These are phyloP conservation scores for Ochotona princeps DNA, from an alignment of 2,113 vertebrate genomes.

Conservation along the genomic window DNA sequence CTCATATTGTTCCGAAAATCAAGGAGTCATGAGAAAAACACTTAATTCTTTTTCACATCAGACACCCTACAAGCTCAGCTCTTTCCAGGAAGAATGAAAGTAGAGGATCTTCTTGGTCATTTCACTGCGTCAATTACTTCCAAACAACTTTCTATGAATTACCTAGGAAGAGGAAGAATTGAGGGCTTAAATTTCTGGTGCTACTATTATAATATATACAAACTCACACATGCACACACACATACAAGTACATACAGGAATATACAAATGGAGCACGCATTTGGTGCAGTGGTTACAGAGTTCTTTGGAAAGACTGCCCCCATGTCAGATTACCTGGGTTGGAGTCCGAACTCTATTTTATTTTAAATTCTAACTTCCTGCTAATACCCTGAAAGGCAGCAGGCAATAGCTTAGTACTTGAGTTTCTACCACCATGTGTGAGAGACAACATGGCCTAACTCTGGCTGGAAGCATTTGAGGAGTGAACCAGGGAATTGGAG, in stretches of 20 bases:
- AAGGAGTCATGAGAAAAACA: neutral
- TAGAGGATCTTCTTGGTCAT: neutral
- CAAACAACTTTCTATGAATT: neutral
- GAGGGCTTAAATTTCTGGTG: neutral
- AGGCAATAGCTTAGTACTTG: too few relatives aligned
- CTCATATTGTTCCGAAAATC: constrained; percentile 4
- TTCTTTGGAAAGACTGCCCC: too few relatives aligned
- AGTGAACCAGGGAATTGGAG: too few relatives aligned
- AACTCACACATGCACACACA: neutral
- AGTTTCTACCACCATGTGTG: too few relatives aligned
- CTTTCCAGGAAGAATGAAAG: neutral
- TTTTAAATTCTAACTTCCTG: too few relatives aligned
- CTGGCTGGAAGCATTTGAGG: too few relatives aligned
- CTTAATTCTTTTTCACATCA: neutral
- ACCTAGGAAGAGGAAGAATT: neutral
- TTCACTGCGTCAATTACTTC: neutral
- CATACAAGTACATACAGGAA: neutral
- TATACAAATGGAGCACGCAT: neutral
- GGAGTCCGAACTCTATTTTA: too few relatives aligned
- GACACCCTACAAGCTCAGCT: neutral
- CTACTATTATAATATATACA: neutral
- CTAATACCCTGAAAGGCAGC: too few relatives aligned
- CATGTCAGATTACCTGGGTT: too few relatives aligned
- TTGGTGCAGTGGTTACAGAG: too few relatives aligned
- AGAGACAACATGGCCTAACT: too few relatives aligned